A percentile compares a stretch with the other conserved stretches of the same genome.
Evolutionary conservation across 2,797 vertebrate genomes (phyloP).

Genomic region (Diceros bicornis): DNA sequence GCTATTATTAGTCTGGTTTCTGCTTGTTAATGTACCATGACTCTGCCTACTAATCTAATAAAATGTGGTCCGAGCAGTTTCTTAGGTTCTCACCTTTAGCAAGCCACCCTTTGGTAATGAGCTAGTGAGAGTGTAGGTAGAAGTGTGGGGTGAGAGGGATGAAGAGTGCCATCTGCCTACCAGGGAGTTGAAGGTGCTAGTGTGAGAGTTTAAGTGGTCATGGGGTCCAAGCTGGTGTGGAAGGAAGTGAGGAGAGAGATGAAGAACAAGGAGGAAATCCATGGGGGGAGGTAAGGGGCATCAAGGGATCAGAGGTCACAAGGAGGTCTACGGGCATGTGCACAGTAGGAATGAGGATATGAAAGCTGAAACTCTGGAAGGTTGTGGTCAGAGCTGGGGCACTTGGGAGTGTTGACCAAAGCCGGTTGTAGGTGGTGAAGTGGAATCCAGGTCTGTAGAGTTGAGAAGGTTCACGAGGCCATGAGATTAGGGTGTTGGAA

Average conservation of each 20-base stretch:
- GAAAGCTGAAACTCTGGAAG: not conserved
- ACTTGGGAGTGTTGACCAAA: not conserved
- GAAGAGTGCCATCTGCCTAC: not conserved
- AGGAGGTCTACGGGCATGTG: not conserved
- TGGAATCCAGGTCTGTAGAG: not conserved
- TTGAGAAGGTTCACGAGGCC: not conserved
- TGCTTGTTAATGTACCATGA: not conserved
- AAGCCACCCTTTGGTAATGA: not conserved
- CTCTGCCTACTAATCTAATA: not conserved
- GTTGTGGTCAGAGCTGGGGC: not conserved
- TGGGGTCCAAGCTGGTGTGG: not conserved
- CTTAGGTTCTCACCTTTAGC: not conserved
- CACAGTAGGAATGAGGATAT: not conserved
- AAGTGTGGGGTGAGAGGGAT: not conserved
- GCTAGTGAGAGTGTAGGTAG: not conserved
- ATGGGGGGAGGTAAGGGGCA: not conserved
- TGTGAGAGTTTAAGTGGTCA: not conserved
- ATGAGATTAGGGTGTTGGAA: not conserved
- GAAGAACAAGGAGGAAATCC: not conserved
- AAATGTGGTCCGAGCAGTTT: not conserved
- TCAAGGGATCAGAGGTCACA: not conserved
- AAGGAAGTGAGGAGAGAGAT: not conserved
- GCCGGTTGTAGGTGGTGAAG: not conserved
- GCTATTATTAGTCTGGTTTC: not conserved
- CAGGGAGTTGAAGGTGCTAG: not conserved